Evolutionary conservation across 2,888 invertebrate genomes (phyloP).

Genomic region (Pammene fasciana): DNA sequence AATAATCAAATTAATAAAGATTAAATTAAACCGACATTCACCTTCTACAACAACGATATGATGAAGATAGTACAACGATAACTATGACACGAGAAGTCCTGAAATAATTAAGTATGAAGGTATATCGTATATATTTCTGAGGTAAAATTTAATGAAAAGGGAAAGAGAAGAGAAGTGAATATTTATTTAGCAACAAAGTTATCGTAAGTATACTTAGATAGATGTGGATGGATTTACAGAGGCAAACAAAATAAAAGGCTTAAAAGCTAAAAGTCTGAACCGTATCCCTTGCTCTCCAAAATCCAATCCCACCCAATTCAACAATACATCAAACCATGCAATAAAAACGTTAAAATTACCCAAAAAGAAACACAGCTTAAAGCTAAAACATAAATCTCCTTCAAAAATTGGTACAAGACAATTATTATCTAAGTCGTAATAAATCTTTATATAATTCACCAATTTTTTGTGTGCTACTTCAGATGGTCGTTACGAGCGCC

Average conservation of each 20-base stretch:
- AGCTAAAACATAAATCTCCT: slow-evolving; percentile 77
- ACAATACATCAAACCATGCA: slow-evolving; percentile 48
- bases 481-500: slow-evolving; percentile 76
- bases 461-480: slow-evolving; percentile 75
- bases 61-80: too few relatives aligned
- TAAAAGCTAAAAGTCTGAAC: not conserved
- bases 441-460: slow-evolving; percentile 78
- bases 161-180: too few relatives aligned
- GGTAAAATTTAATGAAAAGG: too few relatives aligned
- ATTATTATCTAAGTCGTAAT: slow-evolving; percentile 72
- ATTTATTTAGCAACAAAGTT: too few relatives aligned
- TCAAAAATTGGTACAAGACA: slow-evolving; percentile 69
- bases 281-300: not conserved
- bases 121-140: too few relatives aligned
- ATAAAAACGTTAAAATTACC: slow-evolving; percentile 47
- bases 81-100: too few relatives aligned
- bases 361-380: slow-evolving; percentile 56
- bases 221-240: too few relatives aligned
- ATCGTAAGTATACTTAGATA: too few relatives aligned
- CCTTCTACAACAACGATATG: too few relatives aligned
- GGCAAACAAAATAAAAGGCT: not conserved
- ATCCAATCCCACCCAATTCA: slow-evolving; percentile 44
- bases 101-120: too few relatives aligned
- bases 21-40: too few relatives aligned
- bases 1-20: too few relatives aligned